Evolutionary conservation across 2,797 vertebrate genomes (phyloP).

Genomic region (Myripristis jacobus): DNA sequence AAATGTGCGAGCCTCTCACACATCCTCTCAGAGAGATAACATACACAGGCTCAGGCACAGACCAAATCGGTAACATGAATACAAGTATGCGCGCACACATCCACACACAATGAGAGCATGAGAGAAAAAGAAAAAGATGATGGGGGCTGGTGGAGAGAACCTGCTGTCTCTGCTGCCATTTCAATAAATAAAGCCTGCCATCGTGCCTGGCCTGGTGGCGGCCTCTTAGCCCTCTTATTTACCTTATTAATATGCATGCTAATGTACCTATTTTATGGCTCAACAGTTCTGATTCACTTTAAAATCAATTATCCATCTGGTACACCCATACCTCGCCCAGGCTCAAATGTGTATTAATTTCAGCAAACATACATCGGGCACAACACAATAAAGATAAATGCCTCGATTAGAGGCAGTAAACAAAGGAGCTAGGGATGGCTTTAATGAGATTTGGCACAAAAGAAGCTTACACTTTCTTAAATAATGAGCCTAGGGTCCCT

Average conservation of each 20-base stretch:
- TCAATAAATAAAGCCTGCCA: constrained; percentile 76
- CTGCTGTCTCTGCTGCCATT: constrained; percentile 34
- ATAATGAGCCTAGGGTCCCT: constrained; percentile 83
- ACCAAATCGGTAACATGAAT: constrained; percentile 20
- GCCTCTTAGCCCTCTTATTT: constrained; percentile 77
- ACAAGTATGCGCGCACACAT: constrained; percentile 15
- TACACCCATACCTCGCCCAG: constrained; percentile 84
- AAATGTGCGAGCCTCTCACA: too few relatives aligned
- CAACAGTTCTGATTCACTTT: constrained; percentile 85
- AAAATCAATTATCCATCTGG: constrained; percentile 88
- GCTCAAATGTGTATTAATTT: constrained; percentile 86
- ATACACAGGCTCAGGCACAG: constrained; percentile 18
- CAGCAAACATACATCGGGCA: constrained; percentile 84
- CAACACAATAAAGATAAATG: constrained; percentile 87
- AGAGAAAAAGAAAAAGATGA: constrained; percentile 28
- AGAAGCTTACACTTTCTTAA: constrained; percentile 86
- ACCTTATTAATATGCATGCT: constrained; percentile 86
- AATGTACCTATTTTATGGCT: constrained; percentile 87
- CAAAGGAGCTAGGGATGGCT: constrained; percentile 83
- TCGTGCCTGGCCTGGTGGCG: constrained; percentile 71
- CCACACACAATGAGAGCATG: constrained; percentile 34
- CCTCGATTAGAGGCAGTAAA: constrained; percentile 85
- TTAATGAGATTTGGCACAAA: constrained; percentile 86
- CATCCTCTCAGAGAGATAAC: neutral
- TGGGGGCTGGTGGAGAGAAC: constrained; percentile 30